Base-by-base conservation (phyloP, 2,888 invertebrate genomes). In the Lepidochrysops patricia region DNA sequence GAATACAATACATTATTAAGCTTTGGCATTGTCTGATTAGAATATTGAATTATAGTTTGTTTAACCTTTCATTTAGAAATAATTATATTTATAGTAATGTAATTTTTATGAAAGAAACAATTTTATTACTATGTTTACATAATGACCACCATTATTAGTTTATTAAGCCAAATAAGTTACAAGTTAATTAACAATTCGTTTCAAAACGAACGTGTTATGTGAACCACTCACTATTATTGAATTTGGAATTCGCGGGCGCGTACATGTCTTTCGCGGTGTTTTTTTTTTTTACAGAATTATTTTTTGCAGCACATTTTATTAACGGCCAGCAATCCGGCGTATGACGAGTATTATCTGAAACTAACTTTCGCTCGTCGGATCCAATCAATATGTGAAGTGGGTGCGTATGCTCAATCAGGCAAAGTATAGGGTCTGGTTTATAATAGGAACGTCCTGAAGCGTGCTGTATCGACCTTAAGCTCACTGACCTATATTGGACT, bases 331-430 rank as follows among this genome's bases (percentile, higher is more conserved):
- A 70, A 79, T 71, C 75, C 84, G 76, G 76, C 84, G 70, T 73
- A 78, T 72, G 71, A 74, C 79, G 74, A 73, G 80, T 81, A 78
- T 83, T 84, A 85, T 82, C 81, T 78, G 73, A 72, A 71, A 85
- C 86, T 87, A 84, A 79, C 77, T 68, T 75, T 73, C 70, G 62
- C 67, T 64, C 68, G 68, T 64, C 72, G 80, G 83, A 85, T 70
- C 69, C 71, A 83, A 86, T 86, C 84, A 75, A 86, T 86, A 84
- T 72, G 69, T 70, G 71, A 68, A 70, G 74, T 73, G 75, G 70
- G 70, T 77, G 75, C 73, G 77, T 79, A 71, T 72, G 69, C 57
- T 66, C 80, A 84, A 82, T 83, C 84, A 79, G 73, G 75, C 83
- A 75, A 64, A 65, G 62, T 62, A 63, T 58, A 63, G 62, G 65